Percentiles rank a stretch among this genome's conserved stretches.
Evolutionary conservation across 2,113 vertebrate genomes (phyloP).

Genomic region (Sinosuthora webbiana): DNA sequence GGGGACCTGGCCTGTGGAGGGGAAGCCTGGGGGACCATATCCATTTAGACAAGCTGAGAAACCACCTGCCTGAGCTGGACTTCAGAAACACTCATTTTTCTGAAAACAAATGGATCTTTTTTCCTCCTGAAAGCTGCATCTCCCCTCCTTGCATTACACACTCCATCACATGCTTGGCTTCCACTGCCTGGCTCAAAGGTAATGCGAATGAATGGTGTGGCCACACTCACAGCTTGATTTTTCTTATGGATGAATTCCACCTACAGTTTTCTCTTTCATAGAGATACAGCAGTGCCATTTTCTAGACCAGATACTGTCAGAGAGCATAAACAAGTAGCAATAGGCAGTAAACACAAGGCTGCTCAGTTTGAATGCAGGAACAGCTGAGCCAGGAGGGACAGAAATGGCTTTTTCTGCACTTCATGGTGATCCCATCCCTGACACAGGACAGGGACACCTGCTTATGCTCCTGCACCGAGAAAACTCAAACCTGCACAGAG

Average conservation of each 20-base stretch:
- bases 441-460: fast-evolving
- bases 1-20: neutral
- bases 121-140: neutral
- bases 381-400: neutral
- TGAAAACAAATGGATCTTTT: neutral
- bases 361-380: neutral
- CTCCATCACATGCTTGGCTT: neutral
- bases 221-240: neutral
- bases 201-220: neutral
- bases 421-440: no score
- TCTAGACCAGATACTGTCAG: neutral
- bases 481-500: neutral
- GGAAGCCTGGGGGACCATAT: neutral
- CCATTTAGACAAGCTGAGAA: neutral
- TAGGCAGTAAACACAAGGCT: neutral
- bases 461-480: neutral
- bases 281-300: neutral
- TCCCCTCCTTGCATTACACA: fast-evolving
- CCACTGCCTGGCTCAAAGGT: neutral
- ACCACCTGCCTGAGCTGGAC: neutral
- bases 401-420: neutral
- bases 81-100: neutral
- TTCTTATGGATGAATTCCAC: neutral
- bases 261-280: neutral
- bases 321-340: neutral